Evolutionary conservation across 2,888 invertebrate genomes (phyloP).

Genomic region (Yponomeuta malinellus): DNA sequence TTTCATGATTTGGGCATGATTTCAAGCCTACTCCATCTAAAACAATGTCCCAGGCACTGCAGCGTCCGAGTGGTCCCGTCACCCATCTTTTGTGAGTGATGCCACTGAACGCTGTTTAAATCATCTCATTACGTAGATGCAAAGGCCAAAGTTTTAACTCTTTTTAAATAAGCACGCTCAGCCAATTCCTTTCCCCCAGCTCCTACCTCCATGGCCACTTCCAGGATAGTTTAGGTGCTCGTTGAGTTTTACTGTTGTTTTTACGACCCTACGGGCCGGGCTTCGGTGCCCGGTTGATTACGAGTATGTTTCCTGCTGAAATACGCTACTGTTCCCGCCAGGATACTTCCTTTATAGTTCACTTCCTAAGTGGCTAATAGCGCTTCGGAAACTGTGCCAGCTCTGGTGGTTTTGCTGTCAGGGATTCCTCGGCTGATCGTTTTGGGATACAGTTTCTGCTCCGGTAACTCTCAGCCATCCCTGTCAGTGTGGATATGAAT

Average conservation of each 20-base stretch:
- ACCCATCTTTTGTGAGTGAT: too few species aligned
- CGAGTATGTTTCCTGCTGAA: slow-evolving; percentile 13
- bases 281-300: slow-evolving; percentile 9
- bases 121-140: too few species aligned
- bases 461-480: too few species aligned
- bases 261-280: slow-evolving; percentile 30
- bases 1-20: too few species aligned
- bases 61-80: too few species aligned
- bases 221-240: slow-evolving; percentile 41
- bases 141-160: too few species aligned
- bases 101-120: too few species aligned
- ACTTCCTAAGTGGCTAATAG: neutral
- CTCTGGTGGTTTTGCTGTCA: neutral
- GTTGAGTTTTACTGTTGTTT: slow-evolving; percentile 57
- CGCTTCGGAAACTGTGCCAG: neutral
- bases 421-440: neutral
- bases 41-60: too few species aligned
- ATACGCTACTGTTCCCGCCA: neutral
- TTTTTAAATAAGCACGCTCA: too few species aligned
- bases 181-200: neutral
- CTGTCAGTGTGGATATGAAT: too few species aligned
- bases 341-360: slow-evolving; percentile 1
- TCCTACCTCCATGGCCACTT: slow-evolving; percentile 15
- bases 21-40: too few species aligned
- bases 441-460: too few species aligned